Evolutionary conservation across 2,113 vertebrate species (phyloP), one percentile per base, ranked within the genome.

Genomic region (Bubo scandiacus): DNA sequence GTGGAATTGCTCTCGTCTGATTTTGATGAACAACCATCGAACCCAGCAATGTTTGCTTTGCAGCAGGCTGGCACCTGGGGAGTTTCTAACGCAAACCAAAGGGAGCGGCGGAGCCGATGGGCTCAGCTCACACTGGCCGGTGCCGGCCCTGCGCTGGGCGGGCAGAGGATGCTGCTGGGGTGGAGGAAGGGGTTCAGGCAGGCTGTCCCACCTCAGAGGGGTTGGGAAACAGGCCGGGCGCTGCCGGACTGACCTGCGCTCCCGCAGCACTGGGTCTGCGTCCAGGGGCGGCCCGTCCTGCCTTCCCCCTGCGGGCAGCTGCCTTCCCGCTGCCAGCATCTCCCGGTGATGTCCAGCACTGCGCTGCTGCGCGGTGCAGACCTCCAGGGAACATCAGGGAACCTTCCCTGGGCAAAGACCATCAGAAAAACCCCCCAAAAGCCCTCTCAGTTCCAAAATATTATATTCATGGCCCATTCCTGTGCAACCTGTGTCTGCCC

Each of bases 111-210:
- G 42, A 58, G 68, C 25, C 3, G 9, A 11, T 10, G 58, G 4
- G 38, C 17, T 13, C 10, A 30, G 59, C 4, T 2, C 3, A 6
- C 3, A 2, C 1, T 4, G 29, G 52, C 59, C 5, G 59, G 70
- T 12, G 4, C 32, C 14, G 8, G 11, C 7, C 26, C 58, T 1
- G 1, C 1, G 26, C 7, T 2, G 25, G 36, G 22, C 15, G 11
- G 57, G 67, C 27, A 12, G 40, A 34, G 51, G 70, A 27, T 7
- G 65, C 25, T 49, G 58, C n/a, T 7, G 18, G 54, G 54, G 55
- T 3, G 2, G 30, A 25, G 30, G 54, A 23, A 27, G n/a, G 71
- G n/a, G 27, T 6, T 32, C n/a, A 6, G 61, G 45, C 22, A 12
- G 73, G 26, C 71, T 32, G 51, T 30, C 26, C 47, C 10, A 2